A percentile compares a stretch with the other conserved stretches of the same genome.
Evolutionary conservation across 30 jellyfish, hydroid and myxozoan genomes (phyloP).

Genomic region (Phacellophora camtschatica): DNA sequence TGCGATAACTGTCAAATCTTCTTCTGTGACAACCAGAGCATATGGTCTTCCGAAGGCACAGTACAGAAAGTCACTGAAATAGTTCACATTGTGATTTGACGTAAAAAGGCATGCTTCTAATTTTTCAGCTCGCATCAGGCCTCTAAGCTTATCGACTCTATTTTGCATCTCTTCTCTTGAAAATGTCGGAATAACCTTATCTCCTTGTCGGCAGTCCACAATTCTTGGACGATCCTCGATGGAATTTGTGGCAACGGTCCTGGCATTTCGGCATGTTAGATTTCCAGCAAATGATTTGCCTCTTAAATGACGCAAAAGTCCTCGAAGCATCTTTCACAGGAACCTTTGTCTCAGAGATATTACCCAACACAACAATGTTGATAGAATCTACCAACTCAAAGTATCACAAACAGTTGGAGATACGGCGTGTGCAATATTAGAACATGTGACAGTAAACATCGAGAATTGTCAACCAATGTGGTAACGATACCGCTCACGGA

Average conservation of each 20-base stretch:
- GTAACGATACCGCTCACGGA: no score
- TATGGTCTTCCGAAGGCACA: constrained; percentile 90
- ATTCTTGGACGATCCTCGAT: constrained; percentile 3
- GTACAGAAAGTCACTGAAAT: constrained; percentile 75
- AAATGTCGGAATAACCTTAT: constrained; percentile 56
- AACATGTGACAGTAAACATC: no score
- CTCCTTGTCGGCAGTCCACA: constrained; percentile 84
- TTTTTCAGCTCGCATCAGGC: constrained; percentile 53
- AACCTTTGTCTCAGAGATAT: no score
- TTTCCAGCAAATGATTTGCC: no score
- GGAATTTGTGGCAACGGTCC: not conserved
- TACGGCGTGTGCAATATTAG: no score
- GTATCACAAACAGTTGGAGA: no score
- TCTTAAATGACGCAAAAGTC: no score
- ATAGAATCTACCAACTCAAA: no score
- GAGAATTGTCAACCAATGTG: no score
- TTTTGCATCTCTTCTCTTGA: constrained; percentile 73
- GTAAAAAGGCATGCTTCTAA: constrained; percentile 85
- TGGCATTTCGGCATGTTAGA: not conserved
- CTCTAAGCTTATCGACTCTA: constrained; percentile 64
- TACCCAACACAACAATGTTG: no score
- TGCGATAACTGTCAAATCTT: constrained; percentile 54
- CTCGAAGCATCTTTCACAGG: no score
- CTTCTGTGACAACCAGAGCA: constrained; percentile 76
- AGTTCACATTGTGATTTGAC: constrained; percentile 77